Evolutionary conservation across 2,888 invertebrate genomes (phyloP).

Genomic region (Colletes collaris): DNA sequence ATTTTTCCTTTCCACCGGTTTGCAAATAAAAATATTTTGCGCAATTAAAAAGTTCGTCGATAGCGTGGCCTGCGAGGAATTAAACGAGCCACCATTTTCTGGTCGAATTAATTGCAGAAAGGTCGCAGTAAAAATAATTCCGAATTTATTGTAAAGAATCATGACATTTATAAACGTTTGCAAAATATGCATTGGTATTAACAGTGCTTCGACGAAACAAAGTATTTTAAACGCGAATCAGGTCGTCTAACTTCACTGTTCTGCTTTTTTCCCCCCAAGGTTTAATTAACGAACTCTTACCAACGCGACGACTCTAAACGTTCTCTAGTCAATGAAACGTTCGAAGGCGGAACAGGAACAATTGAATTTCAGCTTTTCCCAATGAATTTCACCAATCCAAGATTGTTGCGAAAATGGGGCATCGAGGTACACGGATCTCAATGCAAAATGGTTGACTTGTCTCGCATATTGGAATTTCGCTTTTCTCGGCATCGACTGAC

Average conservation of each 20-base stretch:
- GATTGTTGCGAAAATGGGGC: conserved; percentile 1
- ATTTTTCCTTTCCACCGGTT: too few relatives aligned
- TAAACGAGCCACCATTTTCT: too few relatives aligned
- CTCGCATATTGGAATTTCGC: background rate
- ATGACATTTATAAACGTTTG: background rate
- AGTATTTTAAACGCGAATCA: background rate
- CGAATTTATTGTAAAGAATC: background rate
- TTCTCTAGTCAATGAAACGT: conserved; percentile 1
- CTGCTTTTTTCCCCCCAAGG: background rate
- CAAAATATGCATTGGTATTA: background rate
- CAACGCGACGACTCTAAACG: background rate
- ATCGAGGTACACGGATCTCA: background rate
- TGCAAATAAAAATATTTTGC: too few relatives aligned
- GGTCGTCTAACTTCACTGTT: background rate
- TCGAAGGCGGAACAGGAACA: background rate
- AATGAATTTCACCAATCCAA: background rate
- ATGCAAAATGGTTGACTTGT: conserved; percentile 7
- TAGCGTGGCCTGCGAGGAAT: too few relatives aligned
- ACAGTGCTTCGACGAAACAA: background rate
- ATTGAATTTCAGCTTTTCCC: background rate
- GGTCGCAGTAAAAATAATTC: background rate
- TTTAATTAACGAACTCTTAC: background rate
- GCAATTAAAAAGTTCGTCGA: too few relatives aligned
- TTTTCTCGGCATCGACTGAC: conserved; percentile 20
- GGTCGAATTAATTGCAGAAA: background rate